Evolutionary conservation across 1,140 invertebrate genomes (phyloP).

Genomic region (Chionoecetes opilio): DNA sequence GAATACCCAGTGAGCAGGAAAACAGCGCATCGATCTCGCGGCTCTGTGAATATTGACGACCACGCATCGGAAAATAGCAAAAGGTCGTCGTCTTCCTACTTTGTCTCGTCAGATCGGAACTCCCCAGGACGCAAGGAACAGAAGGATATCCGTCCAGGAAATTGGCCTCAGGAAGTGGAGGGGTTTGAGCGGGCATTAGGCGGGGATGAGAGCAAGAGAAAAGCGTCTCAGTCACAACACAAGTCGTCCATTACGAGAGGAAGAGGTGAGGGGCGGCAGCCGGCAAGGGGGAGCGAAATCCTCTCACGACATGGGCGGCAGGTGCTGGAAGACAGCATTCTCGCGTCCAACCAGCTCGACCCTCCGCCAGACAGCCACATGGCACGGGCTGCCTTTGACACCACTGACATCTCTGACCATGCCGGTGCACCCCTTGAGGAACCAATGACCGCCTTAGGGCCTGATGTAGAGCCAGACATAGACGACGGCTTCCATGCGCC

Average conservation of each 20-base stretch:
- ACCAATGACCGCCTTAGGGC: neutral
- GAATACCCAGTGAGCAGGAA: neutral
- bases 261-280: neutral
- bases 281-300: neutral
- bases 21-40: neutral
- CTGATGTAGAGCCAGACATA: neutral
- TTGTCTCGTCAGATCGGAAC: neutral
- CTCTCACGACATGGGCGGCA: neutral
- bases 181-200: neutral
- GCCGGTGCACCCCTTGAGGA: neutral
- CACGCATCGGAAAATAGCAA: neutral
- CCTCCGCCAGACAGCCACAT: neutral
- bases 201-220: constrained; percentile 10
- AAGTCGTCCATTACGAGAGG: neutral
- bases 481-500: neutral
- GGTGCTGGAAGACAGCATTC: neutral
- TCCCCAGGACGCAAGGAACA: neutral
- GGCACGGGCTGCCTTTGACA: neutral
- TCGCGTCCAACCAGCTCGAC: neutral
- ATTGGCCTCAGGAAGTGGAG: neutral
- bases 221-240: neutral
- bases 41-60: neutral
- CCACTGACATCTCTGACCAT: neutral
- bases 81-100: neutral
- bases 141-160: constrained; percentile 17